Base-by-base conservation (phyloP, 1,140 invertebrate species). In the Aphidius ervi region DNA sequence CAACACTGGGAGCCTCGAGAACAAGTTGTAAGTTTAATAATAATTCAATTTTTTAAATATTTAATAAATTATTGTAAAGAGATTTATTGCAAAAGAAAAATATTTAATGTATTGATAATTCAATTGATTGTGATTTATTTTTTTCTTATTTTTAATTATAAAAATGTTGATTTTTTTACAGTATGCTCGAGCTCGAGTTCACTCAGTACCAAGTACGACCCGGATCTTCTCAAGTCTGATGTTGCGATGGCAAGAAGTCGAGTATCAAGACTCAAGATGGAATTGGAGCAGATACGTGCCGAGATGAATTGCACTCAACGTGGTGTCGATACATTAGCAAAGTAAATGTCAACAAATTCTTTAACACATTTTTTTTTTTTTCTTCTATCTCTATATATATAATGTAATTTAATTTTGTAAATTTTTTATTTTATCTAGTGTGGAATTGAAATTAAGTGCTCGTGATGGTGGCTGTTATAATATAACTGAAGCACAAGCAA, bases 271-370 rank as follows among this genome's bases (percentile, higher is more conserved):
- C 82, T 98, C 10, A 90, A 93, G 73, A 87, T 90, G 68, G 95
- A 98, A 81, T 78, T 98, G 67, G 88, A 93, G 70, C 93, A 96
- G 74, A 95, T 95, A 62, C 84, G 89, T 68, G 90, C 92, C 9
- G 95, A 97, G 77, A 93, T 98, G 81, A 88, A 88, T 45, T 91
- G 92, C 70, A 95, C 94, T 53, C 89, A 96, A 70, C 86, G 92
- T 58, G 95, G 95, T 62, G 90, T 98, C 45, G 91, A 96, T 71
- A 97, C 94, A 0, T 82, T 98, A 46, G 85, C 91, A 56, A 91
- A 88, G 88, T 94, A 82, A 86, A 85, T 84, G 6, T 9, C 31
- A 20, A 31, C 23, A 31, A 31, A 3, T 31, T 31, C 23, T 31
- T 31, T 9, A 52, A 20, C 48, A 54, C 48, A 9, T 55, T 8